These are phyloP conservation scores for Zenarchopterus dispar DNA, from an alignment of 2,797 vertebrate species.

Conservation along the genomic window DNA sequence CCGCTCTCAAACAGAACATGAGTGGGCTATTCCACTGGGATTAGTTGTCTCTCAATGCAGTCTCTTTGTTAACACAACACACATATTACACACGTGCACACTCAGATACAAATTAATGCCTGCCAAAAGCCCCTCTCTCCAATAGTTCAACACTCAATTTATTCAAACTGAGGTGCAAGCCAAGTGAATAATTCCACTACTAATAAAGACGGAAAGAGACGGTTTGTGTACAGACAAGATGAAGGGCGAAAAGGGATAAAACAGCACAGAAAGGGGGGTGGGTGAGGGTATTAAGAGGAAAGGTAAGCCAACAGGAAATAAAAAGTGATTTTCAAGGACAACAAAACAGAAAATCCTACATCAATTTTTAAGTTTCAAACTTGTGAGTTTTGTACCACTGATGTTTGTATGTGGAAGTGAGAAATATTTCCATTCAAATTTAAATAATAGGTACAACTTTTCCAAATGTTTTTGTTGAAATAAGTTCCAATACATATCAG, in stretches of 20 bases:
- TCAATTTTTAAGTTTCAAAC: too few species aligned
- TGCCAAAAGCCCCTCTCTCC: slow-evolving; percentile 59
- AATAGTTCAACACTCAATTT: slow-evolving; percentile 75
- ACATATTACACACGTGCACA: slow-evolving; percentile 57
- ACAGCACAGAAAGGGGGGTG: slow-evolving; percentile 30
- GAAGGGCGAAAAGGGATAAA: slow-evolving; percentile 48
- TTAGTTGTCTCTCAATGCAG: slow-evolving; percentile 77
- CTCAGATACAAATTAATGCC: slow-evolving; percentile 60
- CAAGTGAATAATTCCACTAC: slow-evolving; percentile 82
- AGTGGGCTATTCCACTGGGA: slow-evolving; percentile 81
- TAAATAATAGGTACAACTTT: too few species aligned
- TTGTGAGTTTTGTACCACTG: too few species aligned
- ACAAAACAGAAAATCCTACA: too few species aligned
- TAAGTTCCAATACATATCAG: too few species aligned
- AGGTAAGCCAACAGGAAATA: slow-evolving; percentile 52
- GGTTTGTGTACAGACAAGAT: slow-evolving; percentile 46
- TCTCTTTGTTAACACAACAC: slow-evolving; percentile 74
- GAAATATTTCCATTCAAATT: too few species aligned
- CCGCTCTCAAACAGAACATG: slow-evolving; percentile 87
- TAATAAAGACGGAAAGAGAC: slow-evolving; percentile 77
- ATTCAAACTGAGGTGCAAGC: slow-evolving; percentile 72
- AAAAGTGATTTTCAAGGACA: slow-evolving; percentile 71
- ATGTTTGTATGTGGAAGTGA: too few species aligned
- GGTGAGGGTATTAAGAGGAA: slow-evolving; percentile 24
- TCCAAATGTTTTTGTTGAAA: too few species aligned